These are phyloP conservation scores for Eudemis profundana DNA, from an alignment of 2,888 invertebrate genomes.

Conservation along the genomic window DNA sequence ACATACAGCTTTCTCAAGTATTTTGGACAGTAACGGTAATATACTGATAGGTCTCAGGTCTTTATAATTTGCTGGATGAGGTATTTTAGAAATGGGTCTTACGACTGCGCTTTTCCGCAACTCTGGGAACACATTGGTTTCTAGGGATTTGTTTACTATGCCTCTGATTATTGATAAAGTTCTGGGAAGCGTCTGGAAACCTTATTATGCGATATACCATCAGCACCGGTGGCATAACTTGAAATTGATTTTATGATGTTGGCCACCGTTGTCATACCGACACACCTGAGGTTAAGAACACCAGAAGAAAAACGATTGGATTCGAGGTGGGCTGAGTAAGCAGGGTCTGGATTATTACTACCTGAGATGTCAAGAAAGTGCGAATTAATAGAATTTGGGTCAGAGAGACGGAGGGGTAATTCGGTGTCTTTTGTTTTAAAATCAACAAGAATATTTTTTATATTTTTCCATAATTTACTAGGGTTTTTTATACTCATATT, in stretches of 20 bases:
- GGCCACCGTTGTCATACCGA: not conserved
- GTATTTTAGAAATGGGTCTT: conserved; percentile 5
- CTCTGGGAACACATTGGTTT: not conserved
- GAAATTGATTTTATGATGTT: not conserved
- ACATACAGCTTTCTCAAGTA: conserved; percentile 1
- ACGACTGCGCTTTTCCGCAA: not conserved
- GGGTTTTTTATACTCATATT: not conserved
- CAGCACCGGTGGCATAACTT: not conserved
- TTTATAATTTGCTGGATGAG: not conserved
- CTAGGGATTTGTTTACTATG: conserved; percentile 1
- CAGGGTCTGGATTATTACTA: not conserved
- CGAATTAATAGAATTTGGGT: not conserved
- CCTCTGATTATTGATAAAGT: not conserved
- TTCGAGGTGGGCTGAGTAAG: not conserved
- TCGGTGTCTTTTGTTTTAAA: not conserved
- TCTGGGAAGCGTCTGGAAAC: not conserved
- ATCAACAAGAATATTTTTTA: not conserved
- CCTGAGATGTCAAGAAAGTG: not conserved
- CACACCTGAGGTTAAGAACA: not conserved
- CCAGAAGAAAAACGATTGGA: not conserved
- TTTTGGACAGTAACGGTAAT: not conserved
- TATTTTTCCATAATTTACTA: conserved; percentile 1
- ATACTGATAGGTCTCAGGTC: not conserved
- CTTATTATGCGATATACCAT: conserved; percentile 5
- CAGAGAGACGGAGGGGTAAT: not conserved